These are phyloP conservation scores for Tonatia bakeri DNA, from an alignment of 2,113 vertebrate species.

Conservation along the genomic window DNA sequence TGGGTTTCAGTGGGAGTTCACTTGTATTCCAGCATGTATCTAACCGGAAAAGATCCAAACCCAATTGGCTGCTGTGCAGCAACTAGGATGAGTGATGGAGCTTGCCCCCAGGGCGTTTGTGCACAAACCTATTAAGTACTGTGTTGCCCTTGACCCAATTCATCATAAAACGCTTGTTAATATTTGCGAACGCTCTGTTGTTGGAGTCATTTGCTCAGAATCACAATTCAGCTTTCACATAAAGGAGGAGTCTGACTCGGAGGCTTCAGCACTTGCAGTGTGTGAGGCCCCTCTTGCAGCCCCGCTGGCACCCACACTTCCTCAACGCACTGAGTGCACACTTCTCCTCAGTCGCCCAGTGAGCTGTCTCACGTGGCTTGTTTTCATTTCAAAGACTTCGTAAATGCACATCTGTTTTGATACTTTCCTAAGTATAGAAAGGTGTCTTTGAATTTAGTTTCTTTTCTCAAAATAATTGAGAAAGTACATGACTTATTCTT, in stretches of 20 bases:
- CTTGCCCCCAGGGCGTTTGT: neutral
- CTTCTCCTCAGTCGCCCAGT: neutral
- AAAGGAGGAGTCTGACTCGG: constrained; percentile 45
- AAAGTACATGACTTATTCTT: neutral
- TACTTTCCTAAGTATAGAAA: neutral
- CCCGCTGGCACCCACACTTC: neutral
- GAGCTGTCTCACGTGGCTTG: neutral
- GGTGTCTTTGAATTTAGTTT: neutral
- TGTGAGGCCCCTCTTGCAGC: neutral
- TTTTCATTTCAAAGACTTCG: neutral
- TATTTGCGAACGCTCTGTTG: constrained; percentile 27
- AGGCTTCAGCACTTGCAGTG: neutral
- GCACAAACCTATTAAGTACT: constrained; percentile 15
- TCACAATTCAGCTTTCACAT: constrained; percentile 54
- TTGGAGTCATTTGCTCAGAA: constrained; percentile 42
- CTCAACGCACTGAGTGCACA: neutral
- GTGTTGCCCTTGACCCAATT: constrained; percentile 44
- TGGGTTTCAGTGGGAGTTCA: neutral
- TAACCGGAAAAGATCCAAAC: neutral
- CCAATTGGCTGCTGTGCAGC: neutral
- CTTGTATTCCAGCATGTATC: neutral
- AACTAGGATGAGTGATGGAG: neutral
- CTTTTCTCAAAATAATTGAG: neutral
- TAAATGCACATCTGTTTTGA: neutral
- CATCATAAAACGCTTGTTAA: constrained; percentile 24